Evolutionary conservation across 1,140 invertebrate species (phyloP).

Genomic region (Cecropterus lyciades): DNA sequence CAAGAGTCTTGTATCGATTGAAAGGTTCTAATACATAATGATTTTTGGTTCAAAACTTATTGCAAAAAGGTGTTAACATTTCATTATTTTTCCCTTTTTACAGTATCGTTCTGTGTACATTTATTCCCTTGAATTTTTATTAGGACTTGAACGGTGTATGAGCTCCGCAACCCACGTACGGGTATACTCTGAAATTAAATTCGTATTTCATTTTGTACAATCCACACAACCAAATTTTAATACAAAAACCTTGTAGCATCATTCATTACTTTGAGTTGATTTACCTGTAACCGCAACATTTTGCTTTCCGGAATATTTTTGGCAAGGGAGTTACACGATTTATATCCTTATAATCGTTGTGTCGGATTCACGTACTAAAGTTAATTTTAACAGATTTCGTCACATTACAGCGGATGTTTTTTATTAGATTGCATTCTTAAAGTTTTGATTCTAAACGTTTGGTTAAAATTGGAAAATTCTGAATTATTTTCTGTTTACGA

Average conservation of each 20-base stretch:
- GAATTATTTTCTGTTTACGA: no score
- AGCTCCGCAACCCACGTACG: background rate
- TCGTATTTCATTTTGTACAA: conserved; percentile 3
- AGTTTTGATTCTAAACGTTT: no score
- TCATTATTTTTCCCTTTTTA: no score
- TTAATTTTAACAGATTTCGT: no score
- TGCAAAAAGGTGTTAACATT: no score
- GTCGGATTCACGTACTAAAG: no score
- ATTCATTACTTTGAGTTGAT: conserved; percentile 1
- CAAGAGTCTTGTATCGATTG: background rate
- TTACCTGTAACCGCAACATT: conserved; percentile 5
- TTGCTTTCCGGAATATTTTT: conserved; percentile 2
- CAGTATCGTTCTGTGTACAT: no score
- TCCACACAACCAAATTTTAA: conserved; percentile 7
- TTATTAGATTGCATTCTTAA: no score
- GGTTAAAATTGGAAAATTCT: no score
- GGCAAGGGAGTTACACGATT: background rate
- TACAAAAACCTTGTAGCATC: conserved; percentile 7
- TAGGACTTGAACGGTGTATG: background rate
- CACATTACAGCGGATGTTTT: no score
- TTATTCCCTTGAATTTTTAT: background rate
- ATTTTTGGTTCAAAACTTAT: background rate
- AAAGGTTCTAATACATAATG: background rate
- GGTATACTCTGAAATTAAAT: background rate
- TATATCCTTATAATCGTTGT: background rate